A percentile compares a stretch with the other conserved stretches of the same genome.
These are phyloP conservation scores for Fopius arisanus DNA, from an alignment of 1,140 invertebrate species.

Conservation along the genomic window DNA sequence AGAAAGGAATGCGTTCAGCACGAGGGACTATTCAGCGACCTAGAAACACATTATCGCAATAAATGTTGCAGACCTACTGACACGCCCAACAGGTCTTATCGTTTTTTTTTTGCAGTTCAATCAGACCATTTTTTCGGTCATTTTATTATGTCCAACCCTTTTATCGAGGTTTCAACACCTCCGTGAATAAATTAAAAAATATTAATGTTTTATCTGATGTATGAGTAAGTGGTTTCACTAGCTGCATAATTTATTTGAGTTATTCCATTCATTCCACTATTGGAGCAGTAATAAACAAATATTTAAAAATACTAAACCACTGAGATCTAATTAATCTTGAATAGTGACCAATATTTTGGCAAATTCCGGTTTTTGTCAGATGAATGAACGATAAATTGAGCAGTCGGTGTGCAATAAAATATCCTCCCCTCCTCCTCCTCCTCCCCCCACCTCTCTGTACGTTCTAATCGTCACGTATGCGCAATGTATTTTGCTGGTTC, in stretches of 20 bases:
- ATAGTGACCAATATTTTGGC: neutral
- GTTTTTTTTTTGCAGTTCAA: neutral
- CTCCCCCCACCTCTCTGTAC: neutral
- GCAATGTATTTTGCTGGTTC: neutral
- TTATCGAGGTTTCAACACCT: conserved; percentile 26
- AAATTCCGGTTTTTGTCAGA: neutral
- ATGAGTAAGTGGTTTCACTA: neutral
- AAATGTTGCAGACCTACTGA: conserved; percentile 48
- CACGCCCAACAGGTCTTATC: conserved; percentile 45
- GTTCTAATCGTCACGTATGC: conserved; percentile 8
- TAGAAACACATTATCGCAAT: conserved; percentile 52
- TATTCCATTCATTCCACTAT: neutral
- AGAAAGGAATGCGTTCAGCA: conserved; percentile 39
- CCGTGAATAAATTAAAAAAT: neutral
- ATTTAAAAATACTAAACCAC: too few species aligned
- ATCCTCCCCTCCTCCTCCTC: neutral
- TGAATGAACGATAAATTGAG: neutral
- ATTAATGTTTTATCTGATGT: neutral
- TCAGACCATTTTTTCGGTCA: neutral
- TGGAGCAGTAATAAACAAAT: too few species aligned
- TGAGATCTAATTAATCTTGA: too few species aligned
- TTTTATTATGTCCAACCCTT: conserved; percentile 29
- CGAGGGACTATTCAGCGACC: conserved; percentile 42
- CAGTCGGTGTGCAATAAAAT: neutral
- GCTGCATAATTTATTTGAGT: neutral